phyloP scores from a whole-genome alignment of 2,888 invertebrate species.

The Meandrusa payeni region DNA sequence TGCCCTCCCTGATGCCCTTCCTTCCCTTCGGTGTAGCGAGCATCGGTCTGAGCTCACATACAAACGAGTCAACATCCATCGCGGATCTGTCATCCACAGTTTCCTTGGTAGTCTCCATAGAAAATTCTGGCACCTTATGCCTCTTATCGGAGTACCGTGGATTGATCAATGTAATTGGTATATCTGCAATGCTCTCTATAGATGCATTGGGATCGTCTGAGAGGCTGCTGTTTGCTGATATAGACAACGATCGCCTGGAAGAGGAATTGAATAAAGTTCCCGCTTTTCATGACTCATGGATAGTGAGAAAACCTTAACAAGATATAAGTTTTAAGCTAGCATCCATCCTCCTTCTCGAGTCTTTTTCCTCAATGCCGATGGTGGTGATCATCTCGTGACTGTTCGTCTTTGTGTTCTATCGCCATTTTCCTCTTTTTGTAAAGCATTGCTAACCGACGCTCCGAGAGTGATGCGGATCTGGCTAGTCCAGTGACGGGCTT shows the following conservation, averaged over 20 bases:
- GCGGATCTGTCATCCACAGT: not conserved
- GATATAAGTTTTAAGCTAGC: too few species aligned
- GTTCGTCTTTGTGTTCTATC: too few species aligned
- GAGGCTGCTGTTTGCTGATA: constrained; percentile 68
- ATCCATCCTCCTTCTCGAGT: too few species aligned
- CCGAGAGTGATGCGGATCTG: too few species aligned
- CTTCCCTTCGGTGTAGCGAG: constrained; percentile 49
- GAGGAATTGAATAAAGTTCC: too few species aligned
- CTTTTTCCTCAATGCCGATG: too few species aligned
- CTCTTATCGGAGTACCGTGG: constrained; percentile 43
- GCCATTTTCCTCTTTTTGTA: too few species aligned
- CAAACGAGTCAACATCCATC: constrained; percentile 1
- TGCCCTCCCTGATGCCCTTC: constrained; percentile 44
- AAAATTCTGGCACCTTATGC: not conserved
- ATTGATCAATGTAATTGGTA: constrained; percentile 64
- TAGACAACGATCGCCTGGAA: constrained; percentile 58
- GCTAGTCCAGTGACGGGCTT: too few species aligned
- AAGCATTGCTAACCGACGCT: too few species aligned
- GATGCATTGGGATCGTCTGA: constrained; percentile 69
- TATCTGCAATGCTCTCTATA: constrained; percentile 70
- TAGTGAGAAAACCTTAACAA: too few species aligned
- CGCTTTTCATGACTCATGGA: too few species aligned
- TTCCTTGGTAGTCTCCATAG: not conserved
- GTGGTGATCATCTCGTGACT: too few species aligned
- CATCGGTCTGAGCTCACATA: constrained; percentile 15